These are phyloP conservation scores for Lepas anatifera DNA, from an alignment of 2,888 invertebrate genomes.

Conservation along the genomic window DNA sequence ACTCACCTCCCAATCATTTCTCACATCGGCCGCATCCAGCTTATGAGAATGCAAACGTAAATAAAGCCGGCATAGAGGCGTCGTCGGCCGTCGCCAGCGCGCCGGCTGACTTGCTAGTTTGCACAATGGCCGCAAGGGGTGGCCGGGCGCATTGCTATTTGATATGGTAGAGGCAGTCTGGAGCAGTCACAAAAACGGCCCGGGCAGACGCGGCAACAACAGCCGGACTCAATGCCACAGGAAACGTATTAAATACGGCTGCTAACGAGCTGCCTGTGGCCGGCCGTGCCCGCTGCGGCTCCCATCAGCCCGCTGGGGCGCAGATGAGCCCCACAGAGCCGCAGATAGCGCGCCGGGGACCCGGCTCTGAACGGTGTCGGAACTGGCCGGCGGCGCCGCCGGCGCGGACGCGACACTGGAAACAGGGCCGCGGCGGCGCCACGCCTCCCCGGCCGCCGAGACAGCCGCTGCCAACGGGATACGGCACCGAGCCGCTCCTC, in stretches of 20 bases:
- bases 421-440: too few species aligned
- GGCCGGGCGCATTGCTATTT: conserved; percentile 2
- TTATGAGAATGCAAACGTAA: conserved; percentile 12
- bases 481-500: too few species aligned
- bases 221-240: neutral
- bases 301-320: too few species aligned
- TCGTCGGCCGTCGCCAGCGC: neutral
- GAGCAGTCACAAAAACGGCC: neutral
- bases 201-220: neutral
- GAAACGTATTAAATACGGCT: neutral
- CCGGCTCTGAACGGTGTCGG: too few species aligned
- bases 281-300: too few species aligned
- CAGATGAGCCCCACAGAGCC: too few species aligned
- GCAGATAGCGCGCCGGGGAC: too few species aligned
- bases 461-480: too few species aligned
- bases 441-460: too few species aligned
- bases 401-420: too few species aligned
- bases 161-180: neutral
- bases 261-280: conserved; percentile 4
- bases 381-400: too few species aligned
- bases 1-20: neutral
- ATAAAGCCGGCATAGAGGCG: conserved; percentile 4
- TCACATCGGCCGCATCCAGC: neutral
- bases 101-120: neutral
- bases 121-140: conserved; percentile 8